Conservation (phyloP, 1,140 invertebrate genomes). For the Hylyphantes graminicola region DNA sequence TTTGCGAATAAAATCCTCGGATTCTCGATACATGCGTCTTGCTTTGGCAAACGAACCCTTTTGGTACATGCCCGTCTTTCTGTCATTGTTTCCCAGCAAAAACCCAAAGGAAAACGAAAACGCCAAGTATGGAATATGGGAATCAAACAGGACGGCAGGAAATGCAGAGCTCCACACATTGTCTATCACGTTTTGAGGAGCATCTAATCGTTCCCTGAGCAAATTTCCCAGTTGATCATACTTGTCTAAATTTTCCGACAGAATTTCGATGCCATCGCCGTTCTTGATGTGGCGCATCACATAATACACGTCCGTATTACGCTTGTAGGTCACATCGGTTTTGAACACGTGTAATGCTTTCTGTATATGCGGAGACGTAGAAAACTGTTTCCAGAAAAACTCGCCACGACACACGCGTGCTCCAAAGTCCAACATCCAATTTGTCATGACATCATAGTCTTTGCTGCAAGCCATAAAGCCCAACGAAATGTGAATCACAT, state of each 20-base stretch:
- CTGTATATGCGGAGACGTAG: neutral
- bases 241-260: neutral
- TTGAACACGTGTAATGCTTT: neutral
- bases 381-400: neutral
- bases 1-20: neutral
- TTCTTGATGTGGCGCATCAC: neutral
- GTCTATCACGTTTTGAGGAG: neutral
- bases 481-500: neutral
- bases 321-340: neutral
- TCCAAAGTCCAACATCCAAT: conserved; percentile 5
- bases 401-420: neutral
- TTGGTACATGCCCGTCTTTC: neutral
- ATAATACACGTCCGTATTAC: conserved; percentile 8
- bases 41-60: conserved; percentile 2
- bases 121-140: neutral
- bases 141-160: neutral
- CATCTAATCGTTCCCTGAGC: neutral
- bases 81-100: neutral
- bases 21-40: neutral
- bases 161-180: neutral
- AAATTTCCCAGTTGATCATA: neutral
- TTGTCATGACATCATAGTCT: neutral
- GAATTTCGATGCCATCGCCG: neutral
- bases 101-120: neutral
- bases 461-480: neutral